Evolutionary conservation across 2,888 invertebrate genomes (phyloP), one percentile per base, ranked within the genome.

Genomic region (Eumerus sabulonum): DNA sequence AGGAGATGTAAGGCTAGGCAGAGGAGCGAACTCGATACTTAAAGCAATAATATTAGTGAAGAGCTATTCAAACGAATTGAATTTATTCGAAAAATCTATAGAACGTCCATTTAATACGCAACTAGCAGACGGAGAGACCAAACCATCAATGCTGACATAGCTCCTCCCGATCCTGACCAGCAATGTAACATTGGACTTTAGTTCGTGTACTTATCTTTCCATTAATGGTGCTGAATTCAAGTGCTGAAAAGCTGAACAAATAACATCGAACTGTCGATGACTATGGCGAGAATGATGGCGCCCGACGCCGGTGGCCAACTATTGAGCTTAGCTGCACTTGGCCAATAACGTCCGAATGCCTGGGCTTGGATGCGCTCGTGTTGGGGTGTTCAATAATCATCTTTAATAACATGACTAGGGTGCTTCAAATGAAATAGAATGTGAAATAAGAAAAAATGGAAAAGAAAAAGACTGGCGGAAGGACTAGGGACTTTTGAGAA

Each of bases 31-130:
- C 53, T 53, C 70, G 13, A 57, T 53, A 73, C 57, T 70, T 27
- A 45, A 76, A 79, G 76, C 77, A 81, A 77, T 81, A 71, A 81
- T 79, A 77, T 72, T 77, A 82, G 81, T 72, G 77, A 82, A 83
- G 81, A 76, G 74, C 82, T 77, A 81, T 83, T 83, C 82, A 81
- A 83, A 82, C 77, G 77, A 77, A 77, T 77, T 77, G 77, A 77
- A 77, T 73, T 77, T 77, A 77, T 77, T 77, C 73, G 77, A 63
- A 77, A 77, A 77, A 63, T 77, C 77, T 73, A 77, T 73, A 74
- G 74, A 79, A 68, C 63, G 27, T 74, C 79, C 74, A 63, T 67
- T 67, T 63, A 74, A 53, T 79, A 27, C 27, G 27, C 27, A 27
- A 7, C 54, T 42, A 56, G 40, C 1, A 16, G n/a, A 18, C 66